These are phyloP conservation scores for Pelecanus crispus DNA, from an alignment of 2,113 vertebrate species.

Conservation along the genomic window DNA sequence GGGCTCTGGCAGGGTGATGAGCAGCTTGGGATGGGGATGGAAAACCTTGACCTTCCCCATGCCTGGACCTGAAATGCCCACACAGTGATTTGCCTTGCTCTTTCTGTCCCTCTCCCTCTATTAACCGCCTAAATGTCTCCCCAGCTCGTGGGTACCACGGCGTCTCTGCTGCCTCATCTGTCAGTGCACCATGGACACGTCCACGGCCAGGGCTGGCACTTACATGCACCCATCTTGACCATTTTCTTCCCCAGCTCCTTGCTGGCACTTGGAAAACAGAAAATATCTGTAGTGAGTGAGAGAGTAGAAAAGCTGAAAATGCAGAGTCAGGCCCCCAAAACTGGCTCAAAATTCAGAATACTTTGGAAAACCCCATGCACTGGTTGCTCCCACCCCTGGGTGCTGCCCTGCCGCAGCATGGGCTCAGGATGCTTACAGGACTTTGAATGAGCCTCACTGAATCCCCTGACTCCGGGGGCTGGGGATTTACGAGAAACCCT, in stretches of 20 bases:
- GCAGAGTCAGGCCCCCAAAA: neutral
- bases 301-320: neutral
- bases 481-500: neutral
- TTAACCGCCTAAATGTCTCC: neutral
- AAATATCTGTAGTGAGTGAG: neutral
- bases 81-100: neutral
- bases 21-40: neutral
- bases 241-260: neutral
- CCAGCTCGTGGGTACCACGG: fast-evolving
- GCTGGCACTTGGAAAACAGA: neutral
- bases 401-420: neutral
- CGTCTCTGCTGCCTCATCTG: neutral
- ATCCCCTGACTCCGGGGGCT: neutral
- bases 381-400: neutral
- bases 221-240: neutral
- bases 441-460: neutral
- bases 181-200: fast-evolving
- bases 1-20: neutral
- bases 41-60: neutral
- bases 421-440: neutral
- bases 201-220: neutral
- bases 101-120: neutral
- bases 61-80: fast-evolving
- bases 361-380: neutral
- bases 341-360: neutral